Conservation (phyloP, 2,888 invertebrate genomes). For the Peribatodes rhomboidaria region DNA sequence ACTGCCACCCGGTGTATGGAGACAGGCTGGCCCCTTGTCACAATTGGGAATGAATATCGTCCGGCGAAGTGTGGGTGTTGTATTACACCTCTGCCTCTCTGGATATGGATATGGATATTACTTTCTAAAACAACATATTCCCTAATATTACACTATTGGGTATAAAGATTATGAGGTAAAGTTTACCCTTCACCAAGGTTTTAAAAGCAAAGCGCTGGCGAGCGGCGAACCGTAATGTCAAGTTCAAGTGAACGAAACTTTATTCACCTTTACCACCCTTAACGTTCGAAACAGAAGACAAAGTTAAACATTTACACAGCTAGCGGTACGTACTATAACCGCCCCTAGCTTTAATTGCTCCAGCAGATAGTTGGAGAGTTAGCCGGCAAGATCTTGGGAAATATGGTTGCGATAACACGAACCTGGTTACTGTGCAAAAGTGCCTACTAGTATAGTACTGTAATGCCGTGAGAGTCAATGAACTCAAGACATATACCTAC, state of each 20-base stretch:
- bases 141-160: no score
- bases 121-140: no score
- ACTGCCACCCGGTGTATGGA: no score
- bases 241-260: slow-evolving; percentile 36
- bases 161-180: background rate
- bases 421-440: slow-evolving; percentile 16
- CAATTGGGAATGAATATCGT: no score
- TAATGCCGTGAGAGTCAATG: slow-evolving; percentile 3
- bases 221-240: slow-evolving; percentile 39
- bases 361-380: slow-evolving; percentile 41
- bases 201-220: slow-evolving; percentile 25
- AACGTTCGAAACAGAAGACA: slow-evolving; percentile 35
- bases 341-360: slow-evolving; percentile 45
- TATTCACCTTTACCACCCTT: slow-evolving; percentile 40
- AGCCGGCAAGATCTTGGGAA: slow-evolving; percentile 37
- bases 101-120: no score
- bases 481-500: background rate
- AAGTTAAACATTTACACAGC: slow-evolving; percentile 46
- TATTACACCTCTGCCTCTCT: no score
- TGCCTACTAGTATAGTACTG: background rate
- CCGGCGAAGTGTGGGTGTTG: no score
- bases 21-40: no score
- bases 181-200: slow-evolving; percentile 7
- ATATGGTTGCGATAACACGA: slow-evolving; percentile 42
- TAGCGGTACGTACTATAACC: slow-evolving; percentile 35